These are phyloP conservation scores for Drosophila orena DNA, from an alignment of 1,140 invertebrate species.

Conservation along the genomic window DNA sequence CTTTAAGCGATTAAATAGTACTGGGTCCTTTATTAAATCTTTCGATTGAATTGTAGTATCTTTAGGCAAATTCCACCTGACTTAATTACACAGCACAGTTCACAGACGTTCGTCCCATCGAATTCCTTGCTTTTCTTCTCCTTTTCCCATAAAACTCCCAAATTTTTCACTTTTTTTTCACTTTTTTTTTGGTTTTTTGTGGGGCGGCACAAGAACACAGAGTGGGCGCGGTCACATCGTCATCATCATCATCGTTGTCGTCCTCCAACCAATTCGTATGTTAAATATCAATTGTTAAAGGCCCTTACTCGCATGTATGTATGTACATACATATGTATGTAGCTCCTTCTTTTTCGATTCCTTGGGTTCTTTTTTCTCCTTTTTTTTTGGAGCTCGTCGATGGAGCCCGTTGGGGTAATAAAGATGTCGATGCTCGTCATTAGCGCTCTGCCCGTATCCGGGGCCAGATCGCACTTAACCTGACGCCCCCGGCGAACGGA, in stretches of 20 bases:
- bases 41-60: neutral
- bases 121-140: neutral
- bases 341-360: too few relatives aligned
- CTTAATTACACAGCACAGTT: neutral
- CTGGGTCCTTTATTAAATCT: too few relatives aligned
- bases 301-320: neutral
- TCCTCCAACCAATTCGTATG: constrained; percentile 33
- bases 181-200: neutral
- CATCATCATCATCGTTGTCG: constrained; percentile 26
- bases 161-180: neutral
- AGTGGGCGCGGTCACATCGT: constrained; percentile 14
- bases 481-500: constrained; percentile 14
- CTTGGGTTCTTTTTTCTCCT: neutral
- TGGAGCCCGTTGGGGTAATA: constrained; percentile 22
- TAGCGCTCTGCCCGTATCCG: constrained; percentile 28
- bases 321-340: too few relatives aligned
- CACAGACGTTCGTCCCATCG: neutral
- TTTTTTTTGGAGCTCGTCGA: neutral
- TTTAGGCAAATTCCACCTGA: neutral
- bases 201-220: constrained; percentile 24
- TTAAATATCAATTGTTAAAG: constrained; percentile 53
- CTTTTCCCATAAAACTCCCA: neutral
- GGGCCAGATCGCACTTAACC: constrained; percentile 45
- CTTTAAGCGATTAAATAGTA: too few relatives aligned
- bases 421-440: constrained; percentile 50